phyloP scores from a whole-genome alignment of 2,113 vertebrate genomes.

The Eupsittula cactorum region DNA sequence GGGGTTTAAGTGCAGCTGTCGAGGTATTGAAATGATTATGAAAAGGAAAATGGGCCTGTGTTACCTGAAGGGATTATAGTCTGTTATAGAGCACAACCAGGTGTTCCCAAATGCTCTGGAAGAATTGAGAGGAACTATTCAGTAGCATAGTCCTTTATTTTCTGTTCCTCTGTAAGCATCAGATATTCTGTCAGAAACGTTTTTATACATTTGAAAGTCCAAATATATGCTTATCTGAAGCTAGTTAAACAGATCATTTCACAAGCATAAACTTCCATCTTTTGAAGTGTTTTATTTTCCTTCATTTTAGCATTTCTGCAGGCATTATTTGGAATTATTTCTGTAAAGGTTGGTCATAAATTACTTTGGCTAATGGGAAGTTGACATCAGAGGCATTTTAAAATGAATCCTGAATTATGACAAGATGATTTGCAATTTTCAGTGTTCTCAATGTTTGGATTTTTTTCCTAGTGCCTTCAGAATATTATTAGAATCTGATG shows the following conservation, averaged over 20 bases:
- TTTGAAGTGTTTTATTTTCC: background rate
- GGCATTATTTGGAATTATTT: background rate
- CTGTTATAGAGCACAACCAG: fast-evolving
- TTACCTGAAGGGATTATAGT: background rate
- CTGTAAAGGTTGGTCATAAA: background rate
- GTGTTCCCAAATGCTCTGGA: background rate
- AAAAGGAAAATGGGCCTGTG: background rate
- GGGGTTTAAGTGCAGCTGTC: background rate
- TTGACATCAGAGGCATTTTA: background rate
- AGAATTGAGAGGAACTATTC: background rate
- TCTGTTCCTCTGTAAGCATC: background rate
- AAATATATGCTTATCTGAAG: background rate
- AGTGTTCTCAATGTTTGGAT: background rate
- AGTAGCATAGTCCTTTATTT: background rate
- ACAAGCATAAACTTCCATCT: background rate
- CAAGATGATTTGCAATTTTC: background rate
- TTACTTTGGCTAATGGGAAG: background rate
- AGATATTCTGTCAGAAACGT: background rate
- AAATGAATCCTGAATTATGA: background rate
- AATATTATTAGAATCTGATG: slow-evolving; percentile 96
- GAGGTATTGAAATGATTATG: background rate
- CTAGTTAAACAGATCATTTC: background rate
- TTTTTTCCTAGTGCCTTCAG: slow-evolving; percentile 92
- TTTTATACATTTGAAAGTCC: background rate
- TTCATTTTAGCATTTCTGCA: background rate